These are phyloP conservation scores for Leiothrix lutea DNA, from an alignment of 2,113 vertebrate species.

Conservation along the genomic window DNA sequence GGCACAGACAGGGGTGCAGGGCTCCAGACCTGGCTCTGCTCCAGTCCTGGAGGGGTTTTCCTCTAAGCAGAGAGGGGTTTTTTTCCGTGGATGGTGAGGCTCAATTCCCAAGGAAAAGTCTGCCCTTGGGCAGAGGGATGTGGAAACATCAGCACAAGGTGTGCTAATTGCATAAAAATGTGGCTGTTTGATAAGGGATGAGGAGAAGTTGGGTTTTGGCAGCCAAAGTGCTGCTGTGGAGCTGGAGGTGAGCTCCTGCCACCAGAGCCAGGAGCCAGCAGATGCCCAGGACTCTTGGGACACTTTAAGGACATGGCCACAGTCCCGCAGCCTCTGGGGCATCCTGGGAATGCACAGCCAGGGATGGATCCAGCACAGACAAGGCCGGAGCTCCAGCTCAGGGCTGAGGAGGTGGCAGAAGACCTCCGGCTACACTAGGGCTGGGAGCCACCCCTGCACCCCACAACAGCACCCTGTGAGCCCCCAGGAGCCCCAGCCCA, in stretches of 20 bases:
- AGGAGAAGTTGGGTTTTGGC: not conserved
- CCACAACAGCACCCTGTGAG: fast-evolving
- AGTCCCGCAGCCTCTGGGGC: not conserved
- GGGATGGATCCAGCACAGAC: not conserved
- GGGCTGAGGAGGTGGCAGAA: not conserved
- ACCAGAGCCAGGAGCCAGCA: not conserved
- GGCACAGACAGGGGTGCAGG: fast-evolving
- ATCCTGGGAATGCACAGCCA: not conserved
- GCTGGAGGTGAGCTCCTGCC: fast-evolving
- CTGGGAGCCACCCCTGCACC: not conserved
- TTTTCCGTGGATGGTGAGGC: fast-evolving
- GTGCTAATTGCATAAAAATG: not conserved
- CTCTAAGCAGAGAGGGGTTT: not conserved
- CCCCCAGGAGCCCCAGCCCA: not conserved
- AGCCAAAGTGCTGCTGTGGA: not conserved
- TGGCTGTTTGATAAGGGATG: not conserved
- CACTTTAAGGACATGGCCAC: fast-evolving
- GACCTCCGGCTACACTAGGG: not conserved
- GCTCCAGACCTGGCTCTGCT: not conserved
- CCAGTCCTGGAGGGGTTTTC: not conserved
- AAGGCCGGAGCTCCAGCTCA: not conserved
- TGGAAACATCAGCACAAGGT: not conserved
- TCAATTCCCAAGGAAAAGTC: not conserved
- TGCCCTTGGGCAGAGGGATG: too few species aligned
- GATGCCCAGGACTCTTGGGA: not conserved